Conservation (phyloP, 2,113 vertebrate genomes). For the Triplophysa siluroides region DNA sequence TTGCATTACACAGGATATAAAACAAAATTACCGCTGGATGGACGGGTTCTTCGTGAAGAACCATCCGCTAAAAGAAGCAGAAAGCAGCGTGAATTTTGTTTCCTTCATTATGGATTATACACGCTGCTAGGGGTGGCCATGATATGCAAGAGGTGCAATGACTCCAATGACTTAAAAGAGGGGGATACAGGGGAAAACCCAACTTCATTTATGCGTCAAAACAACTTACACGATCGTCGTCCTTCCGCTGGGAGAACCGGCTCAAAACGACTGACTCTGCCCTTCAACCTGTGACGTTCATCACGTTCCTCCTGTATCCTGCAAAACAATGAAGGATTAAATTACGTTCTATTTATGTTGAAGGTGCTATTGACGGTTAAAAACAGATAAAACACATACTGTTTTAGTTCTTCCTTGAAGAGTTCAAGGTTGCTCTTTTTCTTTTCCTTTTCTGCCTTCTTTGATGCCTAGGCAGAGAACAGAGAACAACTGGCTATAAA, state of each 20-base stretch:
- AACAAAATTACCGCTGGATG: slow-evolving; percentile 92
- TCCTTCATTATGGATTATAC: slow-evolving; percentile 18
- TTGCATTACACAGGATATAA: slow-evolving; percentile 65
- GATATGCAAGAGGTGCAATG: slow-evolving; percentile 22
- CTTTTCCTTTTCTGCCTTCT: slow-evolving; percentile 97
- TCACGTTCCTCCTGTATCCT: slow-evolving; percentile 98
- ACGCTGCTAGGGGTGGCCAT: slow-evolving; percentile 20
- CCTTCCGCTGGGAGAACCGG: slow-evolving; percentile 88
- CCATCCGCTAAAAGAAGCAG: slow-evolving; percentile 87
- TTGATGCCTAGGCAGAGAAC: slow-evolving; percentile 75
- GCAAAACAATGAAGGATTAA: slow-evolving; percentile 14
- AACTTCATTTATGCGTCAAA: slow-evolving; percentile 33
- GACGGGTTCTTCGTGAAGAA: slow-evolving; percentile 96
- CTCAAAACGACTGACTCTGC: slow-evolving; percentile 95
- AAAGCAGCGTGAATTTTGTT: slow-evolving; percentile 76
- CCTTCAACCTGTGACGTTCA: slow-evolving; percentile 95
- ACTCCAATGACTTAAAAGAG: neutral
- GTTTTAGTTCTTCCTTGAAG: slow-evolving; percentile 98
- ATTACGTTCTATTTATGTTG: no score
- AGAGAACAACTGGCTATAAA: neutral
- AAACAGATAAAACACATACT: slow-evolving; percentile 77
- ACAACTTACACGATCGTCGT: slow-evolving; percentile 87
- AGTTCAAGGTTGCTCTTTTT: slow-evolving; percentile 99
- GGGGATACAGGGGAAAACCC: neutral
- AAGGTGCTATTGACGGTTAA: neutral